Evolutionary conservation across 1,140 invertebrate genomes (phyloP), one percentile per base, ranked within the genome.

Genomic region (Drosophila ercepeae): DNA sequence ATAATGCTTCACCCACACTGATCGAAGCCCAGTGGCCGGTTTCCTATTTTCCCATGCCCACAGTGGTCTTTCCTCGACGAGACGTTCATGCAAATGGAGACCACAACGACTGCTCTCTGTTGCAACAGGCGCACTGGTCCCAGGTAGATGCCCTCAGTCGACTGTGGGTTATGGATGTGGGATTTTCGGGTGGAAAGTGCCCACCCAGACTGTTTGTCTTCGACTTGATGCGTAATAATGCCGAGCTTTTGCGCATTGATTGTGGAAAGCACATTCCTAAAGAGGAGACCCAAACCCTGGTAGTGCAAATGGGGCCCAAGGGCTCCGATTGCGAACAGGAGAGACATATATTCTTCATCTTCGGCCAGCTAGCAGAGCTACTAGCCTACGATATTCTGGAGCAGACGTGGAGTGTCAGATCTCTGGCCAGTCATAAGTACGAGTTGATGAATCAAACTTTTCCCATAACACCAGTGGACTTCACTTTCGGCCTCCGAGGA

Each of bases 21-120:
- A 89, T 91, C 27, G 90, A 91, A 41, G 70, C 89, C 4, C 84
- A 78, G 46, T 91, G 90, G 90, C 90, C 88, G 4, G 88, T 81
- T 4, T 64, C 73, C 4, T 79, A 76, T 53, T 58, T 90, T 27
- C 88, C 88, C 4, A 72, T 86, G 51, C 64, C 64, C n/a, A 82
- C 88, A 0, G 36, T 59, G 18, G 54, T 89, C 4, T 91, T 78
- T 68, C 90, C 90, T 0, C 71, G 61, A 8, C 27, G 9, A 0
- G 68, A 79, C 9, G 54, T 75, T 4, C 90, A 91, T 14, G 77
- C 79, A 0, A 79, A 68, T 11, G 68, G 57, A 1, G 51, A 46
- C n/a, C 59, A 57, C 13, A 21, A 36, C 6, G 81, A 91, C 34
- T 91, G 90, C 63, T 70, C 78, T 0, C 51, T 70, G 0, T 34